Evolutionary conservation across 2,113 vertebrate species (phyloP), one percentile per base, ranked within the genome.

Genomic region (Pyrgilauda ruficollis): DNA sequence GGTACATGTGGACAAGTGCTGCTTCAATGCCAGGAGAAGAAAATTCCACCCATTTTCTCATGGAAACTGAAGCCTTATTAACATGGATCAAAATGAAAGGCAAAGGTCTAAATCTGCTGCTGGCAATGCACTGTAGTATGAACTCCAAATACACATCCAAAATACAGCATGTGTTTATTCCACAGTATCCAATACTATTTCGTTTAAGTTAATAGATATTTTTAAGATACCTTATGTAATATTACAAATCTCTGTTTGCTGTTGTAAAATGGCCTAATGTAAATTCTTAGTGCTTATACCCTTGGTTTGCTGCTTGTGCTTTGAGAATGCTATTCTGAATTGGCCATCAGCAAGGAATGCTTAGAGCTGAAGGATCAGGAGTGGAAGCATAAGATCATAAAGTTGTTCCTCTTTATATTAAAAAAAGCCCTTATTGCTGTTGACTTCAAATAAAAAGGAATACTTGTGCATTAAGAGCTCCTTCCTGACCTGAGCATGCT

Each of bases 341-440:
- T 74, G 52, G 13, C 20, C 15, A 15, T 84, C 23, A 39, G 20
- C 23, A 39, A 46, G 63, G 33, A 73, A 13, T 77, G 26, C 27
- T 30, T 56, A 10, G 27, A 63, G 35, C 17, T 82, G 50, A 69
- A 35, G 23, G 73, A 77, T 61, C 37, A 43, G 50, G 35, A 82
- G 9, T 9, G n/a, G 23, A 69, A 61, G 7, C 2, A 0, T 11
- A 70, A 62, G 13, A 39, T 47, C 15, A 69, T 37, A 66, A 77
- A 80, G 8, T 33, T 73, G 39, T 52, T 31, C 6, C 5, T 62
- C 21, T 53, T 19, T 26, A 3, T 56, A 9, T 39, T 49, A 15
- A 10, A 27, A 27, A 10, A 9, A n/a, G 17, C 0, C 6, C 1
- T 20, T 4, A 6, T 41, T 31, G 10, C 35, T 35, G 6, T 47